Conservation (phyloP, 2,113 vertebrate genomes). For the Etheostoma spectabile region DNA sequence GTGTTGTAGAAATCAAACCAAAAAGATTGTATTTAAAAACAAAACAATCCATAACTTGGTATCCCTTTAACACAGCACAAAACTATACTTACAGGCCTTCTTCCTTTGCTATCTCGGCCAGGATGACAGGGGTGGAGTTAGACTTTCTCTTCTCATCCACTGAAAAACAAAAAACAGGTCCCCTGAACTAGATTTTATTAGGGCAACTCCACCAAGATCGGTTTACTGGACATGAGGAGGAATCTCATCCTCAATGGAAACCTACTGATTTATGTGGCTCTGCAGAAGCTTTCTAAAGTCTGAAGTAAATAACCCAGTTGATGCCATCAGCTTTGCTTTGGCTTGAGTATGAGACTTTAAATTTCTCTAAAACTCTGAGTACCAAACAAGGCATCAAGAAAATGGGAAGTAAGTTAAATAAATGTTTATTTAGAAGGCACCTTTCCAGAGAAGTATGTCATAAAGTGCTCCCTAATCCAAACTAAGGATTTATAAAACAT, state of each 20-base stretch:
- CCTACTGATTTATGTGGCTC: background rate
- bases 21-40: background rate
- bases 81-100: conserved; percentile 83
- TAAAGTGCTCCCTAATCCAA: too few species aligned
- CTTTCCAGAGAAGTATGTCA: background rate
- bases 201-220: background rate
- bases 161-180: conserved; percentile 48
- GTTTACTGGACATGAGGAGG: background rate
- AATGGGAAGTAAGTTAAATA: background rate
- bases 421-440: background rate
- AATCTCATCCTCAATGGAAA: background rate
- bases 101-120: conserved; percentile 85
- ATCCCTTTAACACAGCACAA: background rate
- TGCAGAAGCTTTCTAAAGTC: background rate
- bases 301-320: background rate
- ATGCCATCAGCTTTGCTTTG: background rate
- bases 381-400: background rate
- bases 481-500: too few species aligned
- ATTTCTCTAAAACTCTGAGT: background rate
- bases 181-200: too few species aligned
- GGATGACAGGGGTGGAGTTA: conserved; percentile 81
- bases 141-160: conserved; percentile 85
- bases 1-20: background rate
- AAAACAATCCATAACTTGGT: background rate
- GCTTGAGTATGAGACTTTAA: background rate